These are phyloP conservation scores for Bombus sylvicola DNA, from an alignment of 1,140 invertebrate species.

Conservation along the genomic window DNA sequence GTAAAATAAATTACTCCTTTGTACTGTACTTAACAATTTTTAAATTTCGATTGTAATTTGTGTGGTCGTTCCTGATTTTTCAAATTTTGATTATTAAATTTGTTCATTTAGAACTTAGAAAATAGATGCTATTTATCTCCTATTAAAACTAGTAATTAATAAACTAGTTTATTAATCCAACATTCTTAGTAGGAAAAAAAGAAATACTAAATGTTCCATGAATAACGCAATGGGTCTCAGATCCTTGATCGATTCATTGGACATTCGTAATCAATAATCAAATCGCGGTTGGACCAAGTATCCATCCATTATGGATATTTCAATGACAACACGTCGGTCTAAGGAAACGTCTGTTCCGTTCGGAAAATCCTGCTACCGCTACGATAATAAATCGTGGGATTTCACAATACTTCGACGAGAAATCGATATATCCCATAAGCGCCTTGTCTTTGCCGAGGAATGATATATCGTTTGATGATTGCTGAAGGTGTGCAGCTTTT, in stretches of 20 bases:
- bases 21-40: background rate
- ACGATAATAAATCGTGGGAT: constrained; percentile 52
- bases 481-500: constrained; percentile 41
- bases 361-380: constrained; percentile 33
- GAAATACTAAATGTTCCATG: background rate
- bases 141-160: too few species aligned
- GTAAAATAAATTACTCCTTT: background rate
- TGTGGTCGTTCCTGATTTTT: too few species aligned
- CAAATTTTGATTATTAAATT: too few species aligned
- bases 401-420: constrained; percentile 40
- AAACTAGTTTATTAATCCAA: too few species aligned
- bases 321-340: constrained; percentile 37
- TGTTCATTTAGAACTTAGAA: too few species aligned
- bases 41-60: too few species aligned
- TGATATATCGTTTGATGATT: constrained; percentile 42
- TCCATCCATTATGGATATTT: constrained; percentile 47
- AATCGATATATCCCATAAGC: constrained; percentile 59
- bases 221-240: background rate
- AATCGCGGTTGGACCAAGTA: background rate
- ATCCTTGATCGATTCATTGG: background rate
- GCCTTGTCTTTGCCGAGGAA: constrained; percentile 34
- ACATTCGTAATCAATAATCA: constrained; percentile 7
- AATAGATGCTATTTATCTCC: too few species aligned
- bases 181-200: background rate
- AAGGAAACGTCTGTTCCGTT: constrained; percentile 36